Evolutionary conservation across 2,113 vertebrate species (phyloP).

Genomic region (Pholis gunnellus): DNA sequence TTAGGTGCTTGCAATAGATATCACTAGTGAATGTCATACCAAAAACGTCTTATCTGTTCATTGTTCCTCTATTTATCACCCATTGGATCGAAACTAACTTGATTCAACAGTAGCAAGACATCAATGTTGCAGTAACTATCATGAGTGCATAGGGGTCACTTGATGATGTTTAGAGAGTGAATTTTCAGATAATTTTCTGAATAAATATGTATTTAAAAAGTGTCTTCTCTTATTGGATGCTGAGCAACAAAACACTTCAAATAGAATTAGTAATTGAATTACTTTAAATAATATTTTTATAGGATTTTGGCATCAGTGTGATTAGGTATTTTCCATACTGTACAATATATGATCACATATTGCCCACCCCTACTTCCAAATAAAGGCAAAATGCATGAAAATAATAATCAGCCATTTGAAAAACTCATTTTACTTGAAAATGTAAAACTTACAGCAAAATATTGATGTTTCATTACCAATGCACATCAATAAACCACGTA

Average conservation of each 20-base stretch:
- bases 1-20: slow-evolving; percentile 65
- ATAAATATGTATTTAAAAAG: slow-evolving; percentile 71
- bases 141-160: slow-evolving; percentile 44
- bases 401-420: slow-evolving; percentile 24
- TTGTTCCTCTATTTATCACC: slow-evolving; percentile 52
- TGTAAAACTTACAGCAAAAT: slow-evolving; percentile 52
- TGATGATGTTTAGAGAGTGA: slow-evolving; percentile 35
- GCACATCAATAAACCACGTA: slow-evolving; percentile 11
- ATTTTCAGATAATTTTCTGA: slow-evolving; percentile 70
- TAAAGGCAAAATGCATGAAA: not conserved
- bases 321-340: not conserved
- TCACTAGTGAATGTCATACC: slow-evolving; percentile 74
- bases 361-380: not conserved
- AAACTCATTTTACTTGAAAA: slow-evolving; percentile 68
- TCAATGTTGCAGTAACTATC: slow-evolving; percentile 50
- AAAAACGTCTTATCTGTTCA: slow-evolving; percentile 55
- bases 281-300: not conserved
- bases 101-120: slow-evolving; percentile 73
- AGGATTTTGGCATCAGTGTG: not conserved
- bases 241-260: not conserved
- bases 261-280: too few relatives aligned
- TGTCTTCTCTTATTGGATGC: slow-evolving; percentile 25
- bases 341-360: not conserved
- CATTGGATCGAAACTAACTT: slow-evolving; percentile 47
- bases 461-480: slow-evolving; percentile 24